phyloP scores from a whole-genome alignment of 2,797 vertebrate genomes.

The Microhierax caerulescens region DNA sequence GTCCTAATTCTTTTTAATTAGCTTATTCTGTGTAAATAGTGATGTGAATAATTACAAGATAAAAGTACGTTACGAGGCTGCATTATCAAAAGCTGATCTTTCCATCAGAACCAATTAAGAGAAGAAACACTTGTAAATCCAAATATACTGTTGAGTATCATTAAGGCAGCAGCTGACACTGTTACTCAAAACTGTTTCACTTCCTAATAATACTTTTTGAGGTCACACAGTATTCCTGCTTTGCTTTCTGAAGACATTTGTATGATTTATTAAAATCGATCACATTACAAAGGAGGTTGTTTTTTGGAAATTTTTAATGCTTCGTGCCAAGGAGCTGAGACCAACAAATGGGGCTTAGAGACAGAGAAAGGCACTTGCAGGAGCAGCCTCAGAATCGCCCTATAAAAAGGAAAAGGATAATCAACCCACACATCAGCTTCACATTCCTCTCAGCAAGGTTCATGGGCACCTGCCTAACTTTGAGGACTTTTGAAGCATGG shows the following conservation, averaged over 20 bases:
- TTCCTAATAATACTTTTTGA: background rate
- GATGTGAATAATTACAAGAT: constrained; percentile 38
- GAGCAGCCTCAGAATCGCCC: background rate
- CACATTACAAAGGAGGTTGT: background rate
- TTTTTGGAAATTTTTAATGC: background rate
- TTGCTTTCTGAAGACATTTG: background rate
- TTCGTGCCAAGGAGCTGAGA: background rate
- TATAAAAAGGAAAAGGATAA: background rate
- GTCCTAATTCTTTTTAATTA: constrained; percentile 71
- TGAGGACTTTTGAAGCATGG: background rate
- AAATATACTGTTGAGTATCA: background rate
- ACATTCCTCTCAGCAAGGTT: background rate
- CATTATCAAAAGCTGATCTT: constrained; percentile 34
- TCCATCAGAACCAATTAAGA: background rate
- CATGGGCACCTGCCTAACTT: background rate
- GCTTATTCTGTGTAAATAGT: constrained; percentile 47
- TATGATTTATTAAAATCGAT: background rate
- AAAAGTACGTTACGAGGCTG: background rate
- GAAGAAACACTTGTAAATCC: background rate
- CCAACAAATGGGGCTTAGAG: background rate
- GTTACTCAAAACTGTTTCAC: background rate
- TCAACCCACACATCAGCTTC: background rate
- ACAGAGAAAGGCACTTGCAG: background rate
- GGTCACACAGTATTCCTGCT: background rate
- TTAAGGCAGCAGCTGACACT: background rate